Conservation (phyloP, 2,113 vertebrate species). For the Sardina pilchardus region DNA sequence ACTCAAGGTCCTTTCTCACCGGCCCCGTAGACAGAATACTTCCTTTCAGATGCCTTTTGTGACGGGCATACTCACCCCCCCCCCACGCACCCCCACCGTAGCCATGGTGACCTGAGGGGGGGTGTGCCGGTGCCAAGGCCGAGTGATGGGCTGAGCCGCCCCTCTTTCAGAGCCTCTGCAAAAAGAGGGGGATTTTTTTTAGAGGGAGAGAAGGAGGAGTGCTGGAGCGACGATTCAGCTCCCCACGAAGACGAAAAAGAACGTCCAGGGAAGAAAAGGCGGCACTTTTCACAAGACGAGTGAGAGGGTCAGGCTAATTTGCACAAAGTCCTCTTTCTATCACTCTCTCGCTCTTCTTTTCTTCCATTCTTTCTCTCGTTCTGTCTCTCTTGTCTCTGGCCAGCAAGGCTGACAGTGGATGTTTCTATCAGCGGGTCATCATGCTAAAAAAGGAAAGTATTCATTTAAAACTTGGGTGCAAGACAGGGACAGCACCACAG, state of each 20-base stretch:
- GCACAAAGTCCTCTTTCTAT: constrained; percentile 49
- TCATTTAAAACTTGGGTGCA: constrained; percentile 61
- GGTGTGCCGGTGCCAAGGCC: constrained; percentile 40
- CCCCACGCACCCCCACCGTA: too few relatives aligned
- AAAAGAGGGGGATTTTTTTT: constrained; percentile 32
- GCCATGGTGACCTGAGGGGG: constrained; percentile 53
- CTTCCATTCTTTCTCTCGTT: constrained; percentile 47
- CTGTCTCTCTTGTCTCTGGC: constrained; percentile 24
- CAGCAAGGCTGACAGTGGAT: constrained; percentile 61
- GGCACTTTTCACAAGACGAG: constrained; percentile 42
- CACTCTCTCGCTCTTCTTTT: constrained; percentile 32
- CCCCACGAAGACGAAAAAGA: constrained; percentile 37
- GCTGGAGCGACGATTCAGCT: constrained; percentile 22
- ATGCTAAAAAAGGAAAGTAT: constrained; percentile 58
- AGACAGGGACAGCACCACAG: constrained; percentile 65
- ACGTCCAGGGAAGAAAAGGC: constrained; percentile 31
- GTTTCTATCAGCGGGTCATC: constrained; percentile 68
- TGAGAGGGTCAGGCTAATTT: constrained; percentile 63
- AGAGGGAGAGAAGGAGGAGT: constrained; percentile 48
- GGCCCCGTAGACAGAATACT: constrained; percentile 42
- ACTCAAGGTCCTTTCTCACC: constrained; percentile 47
- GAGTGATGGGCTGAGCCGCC: constrained; percentile 37
- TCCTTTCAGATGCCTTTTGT: constrained; percentile 40
- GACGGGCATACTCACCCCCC: constrained; percentile 23
- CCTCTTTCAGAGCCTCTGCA: constrained; percentile 33